A percentile compares a stretch with the other conserved stretches of the same genome.
phyloP scores from a whole-genome alignment of 2,797 vertebrate species.

The Perodicticus potto region DNA sequence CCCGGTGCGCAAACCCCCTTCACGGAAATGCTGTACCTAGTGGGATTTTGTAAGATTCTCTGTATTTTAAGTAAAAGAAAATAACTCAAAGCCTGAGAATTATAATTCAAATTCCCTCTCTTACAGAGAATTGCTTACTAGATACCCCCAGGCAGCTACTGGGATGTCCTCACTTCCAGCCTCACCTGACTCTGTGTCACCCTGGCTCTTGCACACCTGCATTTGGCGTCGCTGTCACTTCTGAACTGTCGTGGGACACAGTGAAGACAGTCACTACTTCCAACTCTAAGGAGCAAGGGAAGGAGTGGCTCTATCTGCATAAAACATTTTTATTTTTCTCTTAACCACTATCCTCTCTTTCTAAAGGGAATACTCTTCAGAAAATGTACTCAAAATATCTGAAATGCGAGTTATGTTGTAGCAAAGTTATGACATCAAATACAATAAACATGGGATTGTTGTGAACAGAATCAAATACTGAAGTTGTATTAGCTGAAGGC shows the following conservation, averaged over 20 bases:
- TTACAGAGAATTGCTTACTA: background rate
- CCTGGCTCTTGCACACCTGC: background rate
- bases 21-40: background rate
- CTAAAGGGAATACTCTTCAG: background rate
- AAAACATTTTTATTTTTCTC: constrained; percentile 1
- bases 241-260: background rate
- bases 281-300: background rate
- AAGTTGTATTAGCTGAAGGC: constrained; percentile 54
- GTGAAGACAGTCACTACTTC: background rate
- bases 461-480: background rate
- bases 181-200: constrained; percentile 16
- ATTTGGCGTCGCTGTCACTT: background rate
- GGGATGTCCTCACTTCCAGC: background rate
- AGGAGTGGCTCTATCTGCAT: background rate
- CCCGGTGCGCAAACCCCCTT: background rate
- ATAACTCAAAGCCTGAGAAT: background rate
- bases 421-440: constrained; percentile 57
- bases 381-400: constrained; percentile 1
- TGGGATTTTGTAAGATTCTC: background rate
- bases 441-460: constrained; percentile 50
- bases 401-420: background rate
- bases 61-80: background rate
- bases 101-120: background rate
- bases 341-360: background rate
- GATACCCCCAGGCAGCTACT: background rate